Evolutionary conservation across 2,888 invertebrate genomes (phyloP), one percentile per base, ranked within the genome.

Genomic region (Norana najaformis): DNA sequence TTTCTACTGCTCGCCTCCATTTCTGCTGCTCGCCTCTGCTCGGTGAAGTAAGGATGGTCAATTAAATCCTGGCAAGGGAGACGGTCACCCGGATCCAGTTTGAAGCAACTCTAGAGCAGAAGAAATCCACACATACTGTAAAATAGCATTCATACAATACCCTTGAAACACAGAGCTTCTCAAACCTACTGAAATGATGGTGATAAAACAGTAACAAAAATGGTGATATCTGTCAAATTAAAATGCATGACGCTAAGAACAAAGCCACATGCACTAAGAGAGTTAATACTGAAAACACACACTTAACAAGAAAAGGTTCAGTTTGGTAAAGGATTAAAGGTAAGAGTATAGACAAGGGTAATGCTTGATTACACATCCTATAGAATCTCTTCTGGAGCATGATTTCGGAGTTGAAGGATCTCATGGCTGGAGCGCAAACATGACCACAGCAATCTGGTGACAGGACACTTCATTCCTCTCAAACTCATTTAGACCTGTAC

Each of bases 41-140:
- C 97, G 8, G 34, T 37, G 95, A 99, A 98, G 95, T 99, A 98
- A 14, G 97, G 96, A 95, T 99, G 99, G 92, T 97, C 96, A 90
- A 98, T 95, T 88, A 99, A 96, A 94, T 98, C 97, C 92, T 97
- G 97, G 95, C 98, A 98, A 4, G 97, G 97, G 97, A 97, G 97
- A 93, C 99, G 96, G 94, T 97, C 96, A 92, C 96, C 96, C 0
- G 99, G 99, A 95, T 99, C 98, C 95, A 98, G 98, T 95, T 98
- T 98, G 93, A 99, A 96, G 95, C 99, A 99, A 96, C 97, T 98
- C 97, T 98, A 96, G 23, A 89, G 8, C 30, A 41, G n/a, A n/a
- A 69, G n/a, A n/a, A 30, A 69, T n/a, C n/a, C n/a, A n/a, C 30
- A 69, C 6, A n/a, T 16, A n/a, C 30, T 69, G 69, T n/a, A 69